Evolutionary conservation across 2,888 invertebrate genomes (phyloP).

Genomic region (Sarcophaga subvicina): DNA sequence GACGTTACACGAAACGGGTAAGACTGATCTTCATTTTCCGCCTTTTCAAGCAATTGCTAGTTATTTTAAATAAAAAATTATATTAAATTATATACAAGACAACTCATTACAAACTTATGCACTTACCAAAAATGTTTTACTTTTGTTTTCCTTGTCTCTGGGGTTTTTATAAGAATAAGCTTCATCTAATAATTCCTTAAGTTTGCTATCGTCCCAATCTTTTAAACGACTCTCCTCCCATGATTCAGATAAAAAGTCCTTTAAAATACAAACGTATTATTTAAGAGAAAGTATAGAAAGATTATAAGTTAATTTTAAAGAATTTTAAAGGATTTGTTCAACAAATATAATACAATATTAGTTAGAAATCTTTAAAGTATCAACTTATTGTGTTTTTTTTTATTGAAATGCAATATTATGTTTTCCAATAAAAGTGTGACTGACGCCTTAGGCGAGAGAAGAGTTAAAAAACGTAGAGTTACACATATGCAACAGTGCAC

Average conservation of each 20-base stretch:
- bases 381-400: too few relatives aligned
- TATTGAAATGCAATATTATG: too few relatives aligned
- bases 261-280: slow-evolving; percentile 4
- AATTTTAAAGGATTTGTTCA: too few relatives aligned
- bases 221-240: slow-evolving; percentile 80
- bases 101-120: background rate
- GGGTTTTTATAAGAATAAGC: slow-evolving; percentile 92
- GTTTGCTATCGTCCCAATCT: slow-evolving; percentile 88
- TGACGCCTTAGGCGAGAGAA: too few relatives aligned
- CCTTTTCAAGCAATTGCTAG: slow-evolving; percentile 89
- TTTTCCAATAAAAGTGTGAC: too few relatives aligned
- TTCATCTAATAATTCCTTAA: slow-evolving; percentile 91
- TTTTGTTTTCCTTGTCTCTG: slow-evolving; percentile 92
- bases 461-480: too few relatives aligned
- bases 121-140: slow-evolving; percentile 90
- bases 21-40: slow-evolving; percentile 85
- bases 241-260: slow-evolving; percentile 72
- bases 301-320: too few relatives aligned
- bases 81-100: background rate
- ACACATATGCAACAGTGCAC: too few relatives aligned
- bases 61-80: slow-evolving; percentile 67
- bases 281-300: background rate
- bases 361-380: too few relatives aligned
- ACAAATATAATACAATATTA: too few relatives aligned
- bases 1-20: slow-evolving; percentile 78